Base-by-base conservation (phyloP, 1,140 invertebrate species). In the Micrasema minimum region DNA sequence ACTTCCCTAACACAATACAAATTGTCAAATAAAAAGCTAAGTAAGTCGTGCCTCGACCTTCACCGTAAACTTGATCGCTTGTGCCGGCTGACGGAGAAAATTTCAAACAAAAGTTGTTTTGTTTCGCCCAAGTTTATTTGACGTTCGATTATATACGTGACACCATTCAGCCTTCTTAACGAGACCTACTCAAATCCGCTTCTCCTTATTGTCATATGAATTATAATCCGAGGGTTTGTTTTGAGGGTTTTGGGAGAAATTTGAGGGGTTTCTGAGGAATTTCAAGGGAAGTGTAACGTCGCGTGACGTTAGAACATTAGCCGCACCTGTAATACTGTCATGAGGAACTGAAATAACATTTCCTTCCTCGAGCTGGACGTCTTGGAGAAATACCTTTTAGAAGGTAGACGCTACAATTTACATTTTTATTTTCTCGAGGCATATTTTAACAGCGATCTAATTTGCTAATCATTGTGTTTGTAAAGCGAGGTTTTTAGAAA, bases 181-280 rank as follows among this genome's bases (percentile, higher is more conserved):
- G 55, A 59, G n/a, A 9, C 18, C 35, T 35, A 41, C 55, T 59
- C 55, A 59, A 59, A 59, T 59, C 14, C 10, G 16, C n/a, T n/a
- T 18, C 55, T 41, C 10, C 55, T 35, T 38, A 38, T 37, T 41
- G 55, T 59, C 37, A 22, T 59, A 41, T 59, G 55, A 59, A 59
- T 59, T 59, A 59, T 59, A 59, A 59, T 59, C 55, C 38, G 37
- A 23, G 48, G 20, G 48, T 51, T 51, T 51, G 20, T 51, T 51
- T 51, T 51, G 48, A 51, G 48, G 20, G 48, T 46, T 16, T 46
- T 16, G 43, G 51, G n/a, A 37, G 46, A 3, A 22, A 48, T 20
- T 48, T 20, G 16, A 48, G 20, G 46, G 46, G 16, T 45, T 16
- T 45, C n/a, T 45, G n/a, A 45, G 18, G 22, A 20, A 20, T 51